phyloP scores from a whole-genome alignment of 1,140 invertebrate genomes.

The Anastrepha obliqua region DNA sequence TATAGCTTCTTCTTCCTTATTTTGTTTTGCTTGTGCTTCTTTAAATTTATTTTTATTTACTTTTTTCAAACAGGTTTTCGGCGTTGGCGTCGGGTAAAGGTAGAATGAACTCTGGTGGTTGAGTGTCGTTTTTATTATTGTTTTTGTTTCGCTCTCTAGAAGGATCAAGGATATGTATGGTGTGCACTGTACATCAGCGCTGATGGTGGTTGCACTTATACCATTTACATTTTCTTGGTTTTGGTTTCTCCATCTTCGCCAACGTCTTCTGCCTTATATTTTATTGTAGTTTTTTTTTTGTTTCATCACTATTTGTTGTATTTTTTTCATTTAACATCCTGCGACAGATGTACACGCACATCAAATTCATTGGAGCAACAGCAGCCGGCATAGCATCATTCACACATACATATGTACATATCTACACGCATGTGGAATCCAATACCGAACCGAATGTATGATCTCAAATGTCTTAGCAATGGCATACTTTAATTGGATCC shows the following conservation, averaged over 20 bases:
- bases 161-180: conserved; percentile 38
- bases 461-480: no score
- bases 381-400: conserved; percentile 37
- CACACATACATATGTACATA: background rate
- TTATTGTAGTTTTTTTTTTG: background rate
- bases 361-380: conserved; percentile 21
- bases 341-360: conserved; percentile 46
- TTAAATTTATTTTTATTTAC: background rate
- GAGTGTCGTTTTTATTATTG: background rate
- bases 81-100: conserved; percentile 26
- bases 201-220: conserved; percentile 18
- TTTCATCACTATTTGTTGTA: background rate
- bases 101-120: background rate
- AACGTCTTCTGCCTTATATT: conserved; percentile 4
- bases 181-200: background rate
- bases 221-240: background rate
- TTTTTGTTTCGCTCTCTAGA: background rate
- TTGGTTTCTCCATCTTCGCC: background rate
- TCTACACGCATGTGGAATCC: no score
- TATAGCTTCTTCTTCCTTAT: background rate
- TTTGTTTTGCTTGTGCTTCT: background rate
- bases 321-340: conserved; percentile 22
- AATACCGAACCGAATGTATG: background rate
- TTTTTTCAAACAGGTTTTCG: conserved; percentile 48
- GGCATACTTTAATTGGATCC: background rate